These are phyloP conservation scores for Chrysolina americana DNA, from an alignment of 2,888 invertebrate genomes.

Conservation along the genomic window DNA sequence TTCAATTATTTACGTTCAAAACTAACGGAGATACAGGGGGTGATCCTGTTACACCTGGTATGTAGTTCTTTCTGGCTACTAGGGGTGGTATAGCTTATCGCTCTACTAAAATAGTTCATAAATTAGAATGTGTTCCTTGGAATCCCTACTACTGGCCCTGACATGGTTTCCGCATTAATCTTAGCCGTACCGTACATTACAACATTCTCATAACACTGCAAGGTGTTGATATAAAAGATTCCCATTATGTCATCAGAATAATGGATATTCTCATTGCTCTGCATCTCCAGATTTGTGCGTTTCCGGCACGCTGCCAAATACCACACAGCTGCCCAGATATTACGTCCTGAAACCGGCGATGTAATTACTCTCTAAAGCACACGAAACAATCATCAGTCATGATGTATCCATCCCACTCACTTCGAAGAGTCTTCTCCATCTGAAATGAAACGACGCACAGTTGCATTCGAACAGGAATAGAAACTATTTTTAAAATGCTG, in stretches of 20 bases:
- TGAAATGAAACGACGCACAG: constrained; percentile 12
- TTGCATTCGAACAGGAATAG: constrained; percentile 26
- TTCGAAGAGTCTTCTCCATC: neutral
- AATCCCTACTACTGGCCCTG: no score
- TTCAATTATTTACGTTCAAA: no score
- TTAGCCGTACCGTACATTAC: no score
- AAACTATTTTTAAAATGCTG: constrained; percentile 29
- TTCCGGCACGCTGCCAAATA: constrained; percentile 6
- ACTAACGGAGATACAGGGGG: no score
- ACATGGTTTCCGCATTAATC: no score
- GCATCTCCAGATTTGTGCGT: neutral
- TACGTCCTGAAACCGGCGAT: constrained; percentile 1
- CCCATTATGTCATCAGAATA: neutral
- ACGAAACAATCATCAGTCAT: constrained; percentile 14
- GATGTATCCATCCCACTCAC: constrained; percentile 9
- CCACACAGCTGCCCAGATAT: constrained; percentile 12
- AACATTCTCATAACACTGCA: no score
- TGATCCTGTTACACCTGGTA: no score
- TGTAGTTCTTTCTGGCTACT: no score
- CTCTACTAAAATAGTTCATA: no score
- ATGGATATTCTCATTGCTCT: neutral
- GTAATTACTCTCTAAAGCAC: constrained; percentile 18
- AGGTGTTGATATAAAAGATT: no score
- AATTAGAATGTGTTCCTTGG: no score
- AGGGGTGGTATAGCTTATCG: no score